Conservation (phyloP, 2,113 vertebrate species). For the Merops nubicus region DNA sequence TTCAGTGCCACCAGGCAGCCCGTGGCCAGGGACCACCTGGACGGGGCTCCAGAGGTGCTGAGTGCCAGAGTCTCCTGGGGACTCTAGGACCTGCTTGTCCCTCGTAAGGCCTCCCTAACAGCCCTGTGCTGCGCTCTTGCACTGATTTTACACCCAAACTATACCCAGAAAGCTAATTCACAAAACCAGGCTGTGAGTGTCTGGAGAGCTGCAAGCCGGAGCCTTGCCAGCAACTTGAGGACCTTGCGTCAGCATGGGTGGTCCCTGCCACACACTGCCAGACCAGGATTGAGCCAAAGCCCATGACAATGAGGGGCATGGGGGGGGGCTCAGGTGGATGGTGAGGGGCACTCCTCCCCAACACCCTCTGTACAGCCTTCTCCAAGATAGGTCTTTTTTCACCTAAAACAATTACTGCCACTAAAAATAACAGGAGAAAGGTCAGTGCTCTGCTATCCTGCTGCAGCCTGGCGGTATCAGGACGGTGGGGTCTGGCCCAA, state of each 20-base stretch:
- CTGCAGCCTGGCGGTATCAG: neutral
- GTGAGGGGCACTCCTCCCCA: neutral
- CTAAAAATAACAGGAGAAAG: neutral
- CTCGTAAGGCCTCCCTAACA: neutral
- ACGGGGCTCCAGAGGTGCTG: neutral
- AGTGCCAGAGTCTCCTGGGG: fast-evolving
- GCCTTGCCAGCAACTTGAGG: neutral
- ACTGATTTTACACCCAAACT: neutral
- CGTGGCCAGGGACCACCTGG: neutral
- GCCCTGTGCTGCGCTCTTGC: neutral
- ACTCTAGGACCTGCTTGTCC: neutral
- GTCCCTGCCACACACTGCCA: neutral
- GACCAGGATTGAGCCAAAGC: neutral
- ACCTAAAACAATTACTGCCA: neutral
- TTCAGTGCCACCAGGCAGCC: neutral
- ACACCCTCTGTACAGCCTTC: neutral
- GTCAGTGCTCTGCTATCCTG: neutral
- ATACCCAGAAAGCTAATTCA: neutral
- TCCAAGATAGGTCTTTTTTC: neutral
- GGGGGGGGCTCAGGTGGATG: neutral
- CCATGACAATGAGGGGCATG: neutral
- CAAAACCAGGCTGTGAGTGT: neutral
- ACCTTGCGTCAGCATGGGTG: fast-evolving
- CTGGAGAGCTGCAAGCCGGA: neutral
- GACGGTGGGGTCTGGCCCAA: neutral